Evolutionary conservation across 2,113 vertebrate genomes (phyloP), one percentile per base, ranked within the genome.

Genomic region (Urocolius indicus): DNA sequence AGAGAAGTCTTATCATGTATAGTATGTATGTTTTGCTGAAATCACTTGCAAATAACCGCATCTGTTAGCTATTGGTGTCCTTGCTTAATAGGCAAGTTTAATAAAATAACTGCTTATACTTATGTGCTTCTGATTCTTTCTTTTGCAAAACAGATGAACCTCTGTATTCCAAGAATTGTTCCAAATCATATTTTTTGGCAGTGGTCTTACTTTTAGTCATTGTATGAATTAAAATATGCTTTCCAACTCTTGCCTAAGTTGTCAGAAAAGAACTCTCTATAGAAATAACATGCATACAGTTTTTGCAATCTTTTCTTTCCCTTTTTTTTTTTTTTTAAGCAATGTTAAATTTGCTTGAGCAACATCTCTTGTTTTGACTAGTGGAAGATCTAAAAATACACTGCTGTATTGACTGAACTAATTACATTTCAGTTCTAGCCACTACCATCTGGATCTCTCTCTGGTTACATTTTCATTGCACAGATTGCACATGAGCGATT

Each of bases 111-210:
- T 97, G 97, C 98, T 97, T 97, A 97, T 29, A 51, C 94, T 97
- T 96, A 87, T 96, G 93, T 95, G 97, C 98, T 98, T 98, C 98
- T 98, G 90, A 95, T 91, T 87, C 76, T 92, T 92, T 90, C 69
- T 89, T 97, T 98, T 97, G 96, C 96, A 97, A 98, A 98, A 98
- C 97, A 98, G 96, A 98, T 97, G 97, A 98, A 96, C 96, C 94
- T 97, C 96, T 97, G 96, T 97, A 97, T 97, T 94, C 93, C 93
- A 94, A 84, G 67, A 94, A 91, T 84, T 91, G 88, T 91, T 94
- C 97, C 97, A 97, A 97, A 96, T 97, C 82, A 81, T 95, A 91
- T 95, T 98, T 97, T 95, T 96, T 98, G 98, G 98, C 97, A 97
- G 59, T 75, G n/a, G 62, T 90, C 43, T 95, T 57, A 86, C 92